phyloP scores from a whole-genome alignment of 2,797 vertebrate species.

The Psittacula echo region DNA sequence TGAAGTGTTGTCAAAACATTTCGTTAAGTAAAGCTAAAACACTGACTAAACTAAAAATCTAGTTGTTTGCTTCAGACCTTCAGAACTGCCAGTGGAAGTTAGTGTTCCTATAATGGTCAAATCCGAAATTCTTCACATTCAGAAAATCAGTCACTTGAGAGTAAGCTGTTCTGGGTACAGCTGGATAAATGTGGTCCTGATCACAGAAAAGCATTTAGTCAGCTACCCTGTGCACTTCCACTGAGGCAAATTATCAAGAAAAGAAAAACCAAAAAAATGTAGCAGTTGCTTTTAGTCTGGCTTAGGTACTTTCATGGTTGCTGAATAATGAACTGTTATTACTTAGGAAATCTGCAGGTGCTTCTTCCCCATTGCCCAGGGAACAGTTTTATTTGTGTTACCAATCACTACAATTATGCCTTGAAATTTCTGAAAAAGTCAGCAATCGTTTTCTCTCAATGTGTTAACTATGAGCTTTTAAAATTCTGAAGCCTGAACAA shows the following conservation, averaged over 20 bases:
- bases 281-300: not conserved
- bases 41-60: not conserved
- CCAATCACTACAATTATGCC: not conserved
- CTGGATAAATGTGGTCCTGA: not conserved
- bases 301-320: not conserved
- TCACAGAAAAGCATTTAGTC: not conserved
- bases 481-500: not conserved
- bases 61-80: not conserved
- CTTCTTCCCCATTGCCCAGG: not conserved
- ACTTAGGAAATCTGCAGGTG: not conserved
- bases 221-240: not conserved
- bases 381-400: not conserved
- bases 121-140: not conserved
- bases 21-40: not conserved
- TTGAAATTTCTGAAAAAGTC: not conserved
- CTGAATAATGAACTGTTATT: not conserved
- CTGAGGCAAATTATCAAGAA: not conserved
- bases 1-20: not conserved
- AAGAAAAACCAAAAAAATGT: not conserved
- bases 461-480: not conserved
- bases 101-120: not conserved
- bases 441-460: not conserved
- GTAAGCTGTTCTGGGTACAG: not conserved
- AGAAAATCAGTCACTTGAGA: not conserved
- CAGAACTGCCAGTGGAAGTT: not conserved